Evolutionary conservation across 2,888 invertebrate species (phyloP).

Genomic region (Nemurella pictetii): DNA sequence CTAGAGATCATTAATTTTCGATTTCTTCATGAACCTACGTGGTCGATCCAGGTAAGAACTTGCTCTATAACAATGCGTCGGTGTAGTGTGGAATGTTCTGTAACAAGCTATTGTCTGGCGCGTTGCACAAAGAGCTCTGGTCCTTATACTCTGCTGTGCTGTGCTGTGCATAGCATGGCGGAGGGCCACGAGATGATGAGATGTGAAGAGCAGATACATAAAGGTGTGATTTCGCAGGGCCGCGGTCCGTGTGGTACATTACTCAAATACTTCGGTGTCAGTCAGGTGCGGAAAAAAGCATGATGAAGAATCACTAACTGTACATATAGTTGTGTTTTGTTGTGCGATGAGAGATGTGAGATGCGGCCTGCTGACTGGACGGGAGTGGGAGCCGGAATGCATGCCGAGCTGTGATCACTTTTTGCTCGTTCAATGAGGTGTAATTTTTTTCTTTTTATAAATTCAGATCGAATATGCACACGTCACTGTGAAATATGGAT

Average conservation of each 20-base stretch:
- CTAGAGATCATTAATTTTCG: background rate
- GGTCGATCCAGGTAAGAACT: background rate
- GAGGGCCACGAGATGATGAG: no score
- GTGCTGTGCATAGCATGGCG: no score
- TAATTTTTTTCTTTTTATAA: background rate
- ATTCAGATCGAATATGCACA: background rate
- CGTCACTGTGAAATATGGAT: background rate
- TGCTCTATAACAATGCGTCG: background rate
- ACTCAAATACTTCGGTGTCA: background rate
- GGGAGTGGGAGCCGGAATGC: background rate
- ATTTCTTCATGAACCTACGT: background rate
- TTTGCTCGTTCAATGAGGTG: background rate
- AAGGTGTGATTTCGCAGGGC: background rate
- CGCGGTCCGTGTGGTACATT: background rate
- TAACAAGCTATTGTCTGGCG: background rate
- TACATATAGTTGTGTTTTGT: background rate
- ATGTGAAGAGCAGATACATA: background rate
- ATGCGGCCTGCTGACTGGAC: background rate
- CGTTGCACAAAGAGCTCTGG: background rate
- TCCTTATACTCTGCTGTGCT: no score
- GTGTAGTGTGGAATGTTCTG: background rate
- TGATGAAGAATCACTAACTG: background rate
- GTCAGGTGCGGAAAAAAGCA: background rate
- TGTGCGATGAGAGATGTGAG: background rate
- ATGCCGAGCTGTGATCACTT: background rate